Evolutionary conservation across 2,113 vertebrate genomes (phyloP).

Genomic region (Grammomys dolichurus): DNA sequence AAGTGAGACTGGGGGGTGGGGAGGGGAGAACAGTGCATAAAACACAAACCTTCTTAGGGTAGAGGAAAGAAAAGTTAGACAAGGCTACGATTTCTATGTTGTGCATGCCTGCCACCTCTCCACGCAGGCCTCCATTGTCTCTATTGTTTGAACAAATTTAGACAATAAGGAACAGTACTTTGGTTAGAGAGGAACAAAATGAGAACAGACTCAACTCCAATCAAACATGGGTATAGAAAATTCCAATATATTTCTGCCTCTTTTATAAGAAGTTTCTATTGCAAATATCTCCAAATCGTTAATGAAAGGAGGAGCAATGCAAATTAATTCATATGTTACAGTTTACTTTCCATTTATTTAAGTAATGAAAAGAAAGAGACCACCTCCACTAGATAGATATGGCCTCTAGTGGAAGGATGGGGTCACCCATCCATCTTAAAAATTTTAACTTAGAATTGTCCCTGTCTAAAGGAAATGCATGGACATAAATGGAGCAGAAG

Average conservation of each 20-base stretch:
- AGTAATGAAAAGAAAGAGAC: neutral
- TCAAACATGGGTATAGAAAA: slow-evolving; percentile 36
- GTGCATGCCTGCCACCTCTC: neutral
- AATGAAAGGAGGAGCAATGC: neutral
- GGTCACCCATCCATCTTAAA: too few relatives aligned
- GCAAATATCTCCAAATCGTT: slow-evolving; percentile 28
- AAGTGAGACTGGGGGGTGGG: neutral
- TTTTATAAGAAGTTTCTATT: slow-evolving; percentile 24
- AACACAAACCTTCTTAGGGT: neutral
- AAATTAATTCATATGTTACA: neutral
- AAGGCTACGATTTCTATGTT: neutral
- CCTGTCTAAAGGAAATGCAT: too few relatives aligned
- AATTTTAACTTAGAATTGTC: too few relatives aligned
- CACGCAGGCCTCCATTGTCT: neutral
- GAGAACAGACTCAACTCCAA: neutral
- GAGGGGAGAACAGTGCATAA: neutral
- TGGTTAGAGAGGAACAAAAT: neutral
- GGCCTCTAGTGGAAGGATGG: too few relatives aligned
- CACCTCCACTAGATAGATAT: too few relatives aligned
- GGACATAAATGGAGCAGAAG: too few relatives aligned
- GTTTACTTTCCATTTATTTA: slow-evolving; percentile 23
- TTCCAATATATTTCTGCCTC: neutral
- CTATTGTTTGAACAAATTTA: neutral
- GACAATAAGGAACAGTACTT: neutral
- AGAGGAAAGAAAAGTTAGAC: neutral